Conservation (phyloP, 2,797 vertebrate species). For the Eulemur coronatus region DNA sequence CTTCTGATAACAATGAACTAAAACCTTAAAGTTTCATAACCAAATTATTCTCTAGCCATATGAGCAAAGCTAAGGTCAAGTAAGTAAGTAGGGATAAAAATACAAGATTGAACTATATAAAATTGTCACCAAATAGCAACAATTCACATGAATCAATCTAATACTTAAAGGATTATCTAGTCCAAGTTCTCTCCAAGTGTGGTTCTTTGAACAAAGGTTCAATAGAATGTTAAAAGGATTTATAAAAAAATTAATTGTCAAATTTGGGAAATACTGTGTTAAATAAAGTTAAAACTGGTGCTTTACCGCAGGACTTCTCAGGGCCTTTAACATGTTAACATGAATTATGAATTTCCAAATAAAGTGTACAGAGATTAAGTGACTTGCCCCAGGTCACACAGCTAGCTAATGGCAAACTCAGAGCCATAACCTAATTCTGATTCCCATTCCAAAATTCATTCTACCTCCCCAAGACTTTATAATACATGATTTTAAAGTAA, state of each 20-base stretch:
- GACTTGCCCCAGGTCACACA: conserved; percentile 34
- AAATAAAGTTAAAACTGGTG: conserved; percentile 34
- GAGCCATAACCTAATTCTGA: conserved; percentile 3
- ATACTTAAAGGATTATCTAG: background rate
- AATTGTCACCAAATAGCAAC: background rate
- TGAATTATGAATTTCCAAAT: background rate
- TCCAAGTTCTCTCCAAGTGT: background rate
- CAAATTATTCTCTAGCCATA: conserved; percentile 26
- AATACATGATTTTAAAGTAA: background rate
- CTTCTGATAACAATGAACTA: background rate
- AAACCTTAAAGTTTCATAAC: conserved; percentile 45
- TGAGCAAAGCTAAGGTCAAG: background rate
- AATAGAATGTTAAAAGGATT: background rate
- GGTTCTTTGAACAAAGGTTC: conserved; percentile 8
- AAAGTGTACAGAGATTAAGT: background rate
- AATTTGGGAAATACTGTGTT: background rate
- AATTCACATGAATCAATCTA: background rate
- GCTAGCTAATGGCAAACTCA: background rate
- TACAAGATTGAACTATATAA: background rate
- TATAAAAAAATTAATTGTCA: background rate
- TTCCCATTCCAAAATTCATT: background rate
- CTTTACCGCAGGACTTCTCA: conserved; percentile 4
- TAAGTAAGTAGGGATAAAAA: background rate
- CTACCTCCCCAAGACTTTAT: background rate
- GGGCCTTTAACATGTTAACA: background rate